These are phyloP conservation scores for Alligator mississippiensis DNA, from an alignment of 2,113 vertebrate genomes.

Conservation along the genomic window DNA sequence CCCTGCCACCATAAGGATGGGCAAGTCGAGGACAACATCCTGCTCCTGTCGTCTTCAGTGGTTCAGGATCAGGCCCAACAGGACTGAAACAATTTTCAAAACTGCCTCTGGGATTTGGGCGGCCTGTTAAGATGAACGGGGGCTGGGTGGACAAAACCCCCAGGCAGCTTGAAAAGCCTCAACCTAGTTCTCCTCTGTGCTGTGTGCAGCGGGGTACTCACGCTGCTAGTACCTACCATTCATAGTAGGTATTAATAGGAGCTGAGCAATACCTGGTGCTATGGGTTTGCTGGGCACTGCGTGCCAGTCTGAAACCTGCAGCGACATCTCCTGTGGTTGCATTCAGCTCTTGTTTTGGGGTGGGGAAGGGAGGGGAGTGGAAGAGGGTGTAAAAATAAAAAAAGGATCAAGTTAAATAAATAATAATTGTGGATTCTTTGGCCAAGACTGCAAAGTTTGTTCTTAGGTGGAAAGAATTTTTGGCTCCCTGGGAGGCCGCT, in stretches of 20 bases:
- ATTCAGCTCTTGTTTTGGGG: background rate
- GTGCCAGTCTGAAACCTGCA: background rate
- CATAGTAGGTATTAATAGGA: background rate
- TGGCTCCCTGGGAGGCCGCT: conserved; percentile 74
- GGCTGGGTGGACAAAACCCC: conserved; percentile 2
- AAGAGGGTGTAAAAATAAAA: background rate
- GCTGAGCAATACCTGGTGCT: background rate
- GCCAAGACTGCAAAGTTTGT: background rate
- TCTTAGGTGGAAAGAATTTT: background rate
- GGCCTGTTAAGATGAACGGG: background rate
- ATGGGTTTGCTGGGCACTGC: background rate
- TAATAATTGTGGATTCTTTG: background rate
- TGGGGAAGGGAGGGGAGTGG: too few relatives aligned
- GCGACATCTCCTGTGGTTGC: background rate
- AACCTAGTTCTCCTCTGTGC: background rate
- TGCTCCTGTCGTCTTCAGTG: background rate
- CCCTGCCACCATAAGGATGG: background rate
- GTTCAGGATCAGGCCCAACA: background rate
- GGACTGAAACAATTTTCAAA: background rate
- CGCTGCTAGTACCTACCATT: background rate
- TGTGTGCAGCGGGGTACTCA: background rate
- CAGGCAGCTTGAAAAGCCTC: background rate
- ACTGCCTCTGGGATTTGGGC: background rate
- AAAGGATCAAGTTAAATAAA: background rate
- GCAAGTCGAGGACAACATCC: background rate